Evolutionary conservation across 2,888 invertebrate species (phyloP).

Genomic region (Emmelina monodactyla): DNA sequence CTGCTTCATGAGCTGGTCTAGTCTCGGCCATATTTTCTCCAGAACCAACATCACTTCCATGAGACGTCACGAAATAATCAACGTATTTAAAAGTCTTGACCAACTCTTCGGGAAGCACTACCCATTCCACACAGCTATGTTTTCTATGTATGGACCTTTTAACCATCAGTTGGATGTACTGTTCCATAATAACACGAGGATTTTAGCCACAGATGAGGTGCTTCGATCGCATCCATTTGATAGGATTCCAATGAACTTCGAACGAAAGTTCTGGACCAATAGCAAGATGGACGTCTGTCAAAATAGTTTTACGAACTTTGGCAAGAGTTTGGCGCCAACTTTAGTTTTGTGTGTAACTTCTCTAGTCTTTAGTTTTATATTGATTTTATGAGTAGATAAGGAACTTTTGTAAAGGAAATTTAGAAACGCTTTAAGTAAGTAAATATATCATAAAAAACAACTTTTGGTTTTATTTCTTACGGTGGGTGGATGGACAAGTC

Average conservation of each 20-base stretch:
- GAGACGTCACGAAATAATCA: conserved; percentile 72
- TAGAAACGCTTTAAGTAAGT: too few relatives aligned
- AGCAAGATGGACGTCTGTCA: background rate
- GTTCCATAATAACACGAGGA: conserved; percentile 68
- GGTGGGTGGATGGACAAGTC: too few relatives aligned
- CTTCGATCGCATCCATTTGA: conserved; percentile 37
- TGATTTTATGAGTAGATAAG: background rate
- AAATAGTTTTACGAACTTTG: background rate
- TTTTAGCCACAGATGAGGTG: conserved; percentile 29
- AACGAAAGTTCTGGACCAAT: conserved; percentile 23
- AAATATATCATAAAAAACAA: too few relatives aligned
- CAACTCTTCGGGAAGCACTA: conserved; percentile 71
- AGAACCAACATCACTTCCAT: conserved; percentile 60
- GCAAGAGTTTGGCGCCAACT: background rate
- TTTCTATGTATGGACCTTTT: conserved; percentile 74
- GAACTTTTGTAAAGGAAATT: too few relatives aligned
- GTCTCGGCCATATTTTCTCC: conserved; percentile 72
- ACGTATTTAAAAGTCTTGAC: conserved; percentile 74
- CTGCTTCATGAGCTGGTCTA: conserved; percentile 74
- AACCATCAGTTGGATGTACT: conserved; percentile 70
- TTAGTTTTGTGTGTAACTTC: background rate
- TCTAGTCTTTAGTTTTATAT: background rate
- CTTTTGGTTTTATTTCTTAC: too few relatives aligned
- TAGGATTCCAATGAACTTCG: conserved; percentile 44
- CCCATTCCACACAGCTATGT: conserved; percentile 65